Conservation (phyloP, 2,888 invertebrate genomes). For the Dermolepida albohirtum region DNA sequence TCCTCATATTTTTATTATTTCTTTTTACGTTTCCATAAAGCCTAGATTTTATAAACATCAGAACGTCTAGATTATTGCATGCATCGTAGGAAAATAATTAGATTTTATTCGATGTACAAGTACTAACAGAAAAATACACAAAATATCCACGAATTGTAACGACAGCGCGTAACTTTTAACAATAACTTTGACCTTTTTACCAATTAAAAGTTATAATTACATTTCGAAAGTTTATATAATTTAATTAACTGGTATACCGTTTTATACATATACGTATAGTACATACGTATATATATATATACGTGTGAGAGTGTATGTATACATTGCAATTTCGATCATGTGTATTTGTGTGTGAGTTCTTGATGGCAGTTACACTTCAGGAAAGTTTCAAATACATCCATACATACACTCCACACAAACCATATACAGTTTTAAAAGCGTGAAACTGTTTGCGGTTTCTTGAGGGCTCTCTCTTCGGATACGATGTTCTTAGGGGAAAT, state of each 20-base stretch:
- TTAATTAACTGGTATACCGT: slow-evolving; percentile 18
- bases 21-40: too few relatives aligned
- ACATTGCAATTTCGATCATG: slow-evolving; percentile 7
- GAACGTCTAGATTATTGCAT: too few relatives aligned
- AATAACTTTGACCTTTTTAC: slow-evolving; percentile 21
- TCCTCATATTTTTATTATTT: too few relatives aligned
- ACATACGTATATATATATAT: background rate
- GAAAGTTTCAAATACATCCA: background rate
- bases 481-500: slow-evolving; percentile 11
- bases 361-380: slow-evolving; percentile 5
- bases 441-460: background rate
- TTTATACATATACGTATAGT: too few relatives aligned
- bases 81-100: too few relatives aligned
- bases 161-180: slow-evolving; percentile 9
- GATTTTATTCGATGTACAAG: too few relatives aligned
- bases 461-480: slow-evolving; percentile 5
- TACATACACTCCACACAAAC: too few relatives aligned
- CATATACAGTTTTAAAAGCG: slow-evolving; percentile 9
- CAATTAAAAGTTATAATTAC: slow-evolving; percentile 28
- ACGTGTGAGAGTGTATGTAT: background rate
- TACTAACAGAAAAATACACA: too few relatives aligned
- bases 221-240: slow-evolving; percentile 10
- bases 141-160: too few relatives aligned
- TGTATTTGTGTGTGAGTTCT: background rate
- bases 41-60: too few relatives aligned